Evolutionary conservation across 2,113 vertebrate species (phyloP), one percentile per base, ranked within the genome.

Genomic region (Dicentrarchus labrax): DNA sequence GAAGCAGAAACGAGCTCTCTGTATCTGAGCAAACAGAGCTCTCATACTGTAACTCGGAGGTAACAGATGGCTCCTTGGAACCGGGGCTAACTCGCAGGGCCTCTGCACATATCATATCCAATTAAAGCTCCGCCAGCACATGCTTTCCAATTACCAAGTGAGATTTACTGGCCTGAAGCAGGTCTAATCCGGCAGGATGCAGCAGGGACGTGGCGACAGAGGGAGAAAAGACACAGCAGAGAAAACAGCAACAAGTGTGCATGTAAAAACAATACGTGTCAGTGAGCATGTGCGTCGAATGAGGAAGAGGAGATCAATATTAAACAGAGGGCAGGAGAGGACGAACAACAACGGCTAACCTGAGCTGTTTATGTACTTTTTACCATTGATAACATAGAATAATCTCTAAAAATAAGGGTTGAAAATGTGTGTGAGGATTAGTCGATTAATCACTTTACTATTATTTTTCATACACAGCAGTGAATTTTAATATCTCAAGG

Each of bases 51-150:
- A 83, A 85, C 88, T 78, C 30, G 2, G 64, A 68, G 69, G 75
- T 50, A 92, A 92, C 94, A 95, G 92, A 96, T 96, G 95, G 94
- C 84, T 93, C 86, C 74, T 76, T 78, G 61, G 82, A 84, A 87
- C 81, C 86, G 59, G 30, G 51, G 70, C 86, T 84, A 80, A 41
- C 86, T 92, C 24, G 38, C 87, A 65, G 80, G 78, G 70, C 86
- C 87, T 87, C 82, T 78, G 89, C 89, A 92, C 87, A 88, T 88
- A 94, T 94, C 90, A 94, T 93, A 94, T 95, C 94, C 95, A 95
- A 94, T 95, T 96, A 95, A 94, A 94, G 80, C 85, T 89, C 84
- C 61, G 91, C 86, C 87, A 84, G 91, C 88, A 93, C 89, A 91
- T 94, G 93, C 90, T 91, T 92, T 92, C 90, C 91, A 94, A 92